These are phyloP conservation scores for Taurulus bubalis DNA, from an alignment of 2,113 vertebrate species.

Conservation along the genomic window DNA sequence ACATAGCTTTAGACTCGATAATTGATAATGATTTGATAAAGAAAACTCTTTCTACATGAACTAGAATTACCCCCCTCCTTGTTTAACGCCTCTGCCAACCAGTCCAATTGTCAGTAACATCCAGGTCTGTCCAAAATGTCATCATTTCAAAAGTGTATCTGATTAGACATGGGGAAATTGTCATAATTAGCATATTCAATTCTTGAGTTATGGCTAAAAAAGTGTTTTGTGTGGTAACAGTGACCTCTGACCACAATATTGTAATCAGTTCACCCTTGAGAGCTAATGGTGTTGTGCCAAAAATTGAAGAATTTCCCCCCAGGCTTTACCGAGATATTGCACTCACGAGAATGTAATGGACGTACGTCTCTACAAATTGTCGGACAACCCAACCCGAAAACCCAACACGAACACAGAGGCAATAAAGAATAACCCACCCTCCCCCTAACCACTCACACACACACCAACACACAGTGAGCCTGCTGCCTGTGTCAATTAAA, in stretches of 20 bases:
- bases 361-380: not conserved
- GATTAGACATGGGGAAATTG: not conserved
- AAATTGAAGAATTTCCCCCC: not conserved
- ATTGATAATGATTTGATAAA: not conserved
- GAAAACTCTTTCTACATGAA: too few relatives aligned
- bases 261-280: not conserved
- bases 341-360: not conserved
- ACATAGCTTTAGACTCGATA: too few relatives aligned
- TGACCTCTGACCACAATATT: not conserved
- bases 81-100: not conserved
- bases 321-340: not conserved
- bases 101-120: not conserved
- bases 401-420: not conserved
- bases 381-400: not conserved
- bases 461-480: conserved; percentile 9
- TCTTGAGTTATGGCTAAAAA: not conserved
- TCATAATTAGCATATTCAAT: not conserved
- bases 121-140: not conserved
- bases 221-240: not conserved
- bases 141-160: not conserved
- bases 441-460: not conserved
- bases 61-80: not conserved
- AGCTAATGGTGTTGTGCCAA: not conserved
- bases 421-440: not conserved
- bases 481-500: conserved; percentile 75